These are phyloP conservation scores for Magallana ariakensis DNA, from an alignment of 1,140 invertebrate species.

Conservation along the genomic window DNA sequence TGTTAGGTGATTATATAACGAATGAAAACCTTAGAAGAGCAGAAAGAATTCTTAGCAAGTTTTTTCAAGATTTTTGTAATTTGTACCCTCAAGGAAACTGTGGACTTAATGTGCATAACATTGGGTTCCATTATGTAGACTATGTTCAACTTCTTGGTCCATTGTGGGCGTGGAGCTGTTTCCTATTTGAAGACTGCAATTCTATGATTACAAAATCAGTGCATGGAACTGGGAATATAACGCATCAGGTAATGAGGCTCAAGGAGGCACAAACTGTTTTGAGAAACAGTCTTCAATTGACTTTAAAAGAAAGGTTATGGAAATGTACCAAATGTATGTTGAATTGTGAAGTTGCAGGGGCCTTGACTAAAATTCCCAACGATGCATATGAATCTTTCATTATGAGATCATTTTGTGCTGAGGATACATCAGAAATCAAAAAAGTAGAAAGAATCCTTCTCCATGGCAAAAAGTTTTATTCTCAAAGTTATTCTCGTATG, in stretches of 20 bases:
- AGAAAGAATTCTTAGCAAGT: constrained; percentile 26
- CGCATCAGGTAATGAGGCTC: not conserved
- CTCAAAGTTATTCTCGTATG: not conserved
- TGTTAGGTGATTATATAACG: constrained; percentile 12
- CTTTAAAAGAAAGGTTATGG: not conserved
- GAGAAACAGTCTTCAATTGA: constrained; percentile 3
- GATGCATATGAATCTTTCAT: not conserved
- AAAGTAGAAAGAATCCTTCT: constrained; percentile 20
- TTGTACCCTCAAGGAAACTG: constrained; percentile 20
- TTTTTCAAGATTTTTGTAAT: constrained; percentile 30
- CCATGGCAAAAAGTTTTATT: constrained; percentile 16
- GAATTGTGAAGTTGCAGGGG: constrained; percentile 21
- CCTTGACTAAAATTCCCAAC: not conserved
- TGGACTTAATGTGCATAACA: constrained; percentile 49
- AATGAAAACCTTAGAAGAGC: constrained; percentile 5
- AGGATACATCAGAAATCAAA: not conserved
- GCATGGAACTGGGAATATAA: constrained; percentile 50
- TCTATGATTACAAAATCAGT: constrained; percentile 42
- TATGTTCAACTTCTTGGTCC: constrained; percentile 37
- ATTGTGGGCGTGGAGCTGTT: constrained; percentile 44
- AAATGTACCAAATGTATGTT: constrained; percentile 25
- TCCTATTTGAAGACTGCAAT: constrained; percentile 41
- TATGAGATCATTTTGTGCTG: not conserved
- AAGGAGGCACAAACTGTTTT: not conserved
- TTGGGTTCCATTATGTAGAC: constrained; percentile 11